phyloP scores from a whole-genome alignment of 2,113 vertebrate genomes.

The Gasterosteus aculeatus region DNA sequence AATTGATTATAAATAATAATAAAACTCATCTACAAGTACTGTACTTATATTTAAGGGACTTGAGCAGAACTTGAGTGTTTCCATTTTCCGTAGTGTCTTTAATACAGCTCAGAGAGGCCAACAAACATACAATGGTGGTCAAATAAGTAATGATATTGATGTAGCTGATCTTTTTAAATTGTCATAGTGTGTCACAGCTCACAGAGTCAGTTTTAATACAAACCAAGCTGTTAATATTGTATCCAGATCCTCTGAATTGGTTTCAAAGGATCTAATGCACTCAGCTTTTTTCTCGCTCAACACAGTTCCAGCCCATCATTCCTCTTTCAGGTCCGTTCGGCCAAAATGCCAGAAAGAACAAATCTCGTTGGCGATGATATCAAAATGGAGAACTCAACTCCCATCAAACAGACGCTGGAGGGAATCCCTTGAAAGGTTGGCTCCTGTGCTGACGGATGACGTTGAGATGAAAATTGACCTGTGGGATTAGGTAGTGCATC shows the following conservation, averaged over 20 bases:
- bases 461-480: neutral
- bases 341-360: neutral
- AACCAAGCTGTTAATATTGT: no score
- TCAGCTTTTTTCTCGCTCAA: neutral
- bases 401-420: neutral
- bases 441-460: neutral
- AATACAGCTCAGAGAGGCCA: neutral
- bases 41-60: neutral
- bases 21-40: neutral
- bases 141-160: no score
- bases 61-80: neutral
- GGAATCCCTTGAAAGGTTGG: neutral
- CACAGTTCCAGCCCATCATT: neutral
- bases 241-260: neutral
- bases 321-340: neutral
- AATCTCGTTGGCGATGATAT: neutral
- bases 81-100: neutral
- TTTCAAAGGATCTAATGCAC: neutral
- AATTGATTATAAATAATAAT: neutral
- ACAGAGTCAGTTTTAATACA: no score
- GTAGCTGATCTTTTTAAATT: no score
- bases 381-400: neutral
- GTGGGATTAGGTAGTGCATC: no score
- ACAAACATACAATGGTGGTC: neutral
- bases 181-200: no score